Evolutionary conservation across 2,888 invertebrate genomes (phyloP), one percentile per base, ranked within the genome.

Genomic region (Chalcis sispes): DNA sequence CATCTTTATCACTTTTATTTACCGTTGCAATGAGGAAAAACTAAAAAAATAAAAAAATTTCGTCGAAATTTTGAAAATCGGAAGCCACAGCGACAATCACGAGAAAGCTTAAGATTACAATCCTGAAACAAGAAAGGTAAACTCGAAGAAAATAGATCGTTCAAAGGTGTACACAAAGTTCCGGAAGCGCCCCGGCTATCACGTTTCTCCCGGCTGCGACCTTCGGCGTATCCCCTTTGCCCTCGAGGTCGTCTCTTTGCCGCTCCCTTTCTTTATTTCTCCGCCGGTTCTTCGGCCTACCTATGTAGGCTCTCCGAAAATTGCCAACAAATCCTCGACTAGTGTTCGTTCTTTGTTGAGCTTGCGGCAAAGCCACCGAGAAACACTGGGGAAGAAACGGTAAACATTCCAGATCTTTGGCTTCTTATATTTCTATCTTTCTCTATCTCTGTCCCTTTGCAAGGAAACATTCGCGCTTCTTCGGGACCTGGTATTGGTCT

Each of bases 241-340:
- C 36, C 32, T 25, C 54, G 13, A 20, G 1, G 40, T 46, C n/a
- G n/a, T n/a, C n/a, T n/a, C n/a, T n/a, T n/a, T n/a, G n/a, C n/a
- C 4, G 18, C n/a, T 52, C 29, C 7, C 20, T 27, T 10, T 50
- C 36, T 52, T 48, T 20, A n/a, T 29, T n/a, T 29, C 48, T 65
- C 64, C 29, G 10, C 29, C n/a, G 32, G 32, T 40, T 29, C 25
- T 40, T 8, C 20, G 29, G 29, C 59, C 66, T 73, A 73, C 65
- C 59, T 42, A n/a, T 65, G 50, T 52, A 58, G 56, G 40, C 36
- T 42, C 40, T 40, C 58, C 48, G 48, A 73, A 66, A 73, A 73
- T 66, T 59, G 29, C 52, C 50, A 27, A 40, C 20, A 50, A 52
- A 59, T 72, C 32, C 59, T 13, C 20, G 13, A 4, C 32, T 18